Evolutionary conservation across 1,140 invertebrate species (phyloP).

Genomic region (Doryteuthis pealeii): DNA sequence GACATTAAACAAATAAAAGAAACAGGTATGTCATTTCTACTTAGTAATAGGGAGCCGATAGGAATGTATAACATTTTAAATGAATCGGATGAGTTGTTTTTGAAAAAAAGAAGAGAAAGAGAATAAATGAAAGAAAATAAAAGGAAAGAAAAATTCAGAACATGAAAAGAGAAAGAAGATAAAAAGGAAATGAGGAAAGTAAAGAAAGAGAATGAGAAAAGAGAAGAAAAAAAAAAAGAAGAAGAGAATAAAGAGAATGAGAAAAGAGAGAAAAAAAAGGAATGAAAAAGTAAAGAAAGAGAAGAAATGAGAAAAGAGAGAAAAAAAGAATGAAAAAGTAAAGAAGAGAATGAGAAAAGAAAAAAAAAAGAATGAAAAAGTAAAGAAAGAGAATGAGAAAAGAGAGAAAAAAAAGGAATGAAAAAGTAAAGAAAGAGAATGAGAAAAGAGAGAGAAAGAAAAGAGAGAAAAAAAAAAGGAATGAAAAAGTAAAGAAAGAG

Average conservation of each 20-base stretch:
- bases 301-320: background rate
- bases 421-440: no score
- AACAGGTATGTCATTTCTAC: no score
- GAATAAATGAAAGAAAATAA: background rate
- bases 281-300: no score
- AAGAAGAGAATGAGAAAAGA: background rate
- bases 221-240: background rate
- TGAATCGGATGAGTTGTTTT: no score
- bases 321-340: background rate
- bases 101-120: background rate
- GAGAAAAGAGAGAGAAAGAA: no score
- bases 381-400: no score
- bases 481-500: background rate
- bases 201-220: background rate
- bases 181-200: background rate
- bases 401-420: no score
- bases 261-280: background rate
- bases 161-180: background rate
- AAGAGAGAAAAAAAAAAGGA: background rate
- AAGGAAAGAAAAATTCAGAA: background rate
- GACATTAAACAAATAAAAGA: no score
- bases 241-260: no score
- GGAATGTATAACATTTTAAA: no score
- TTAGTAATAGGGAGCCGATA: no score
- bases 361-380: background rate